These are phyloP conservation scores for Hesperia comma DNA, from an alignment of 2,888 invertebrate genomes.

Conservation along the genomic window DNA sequence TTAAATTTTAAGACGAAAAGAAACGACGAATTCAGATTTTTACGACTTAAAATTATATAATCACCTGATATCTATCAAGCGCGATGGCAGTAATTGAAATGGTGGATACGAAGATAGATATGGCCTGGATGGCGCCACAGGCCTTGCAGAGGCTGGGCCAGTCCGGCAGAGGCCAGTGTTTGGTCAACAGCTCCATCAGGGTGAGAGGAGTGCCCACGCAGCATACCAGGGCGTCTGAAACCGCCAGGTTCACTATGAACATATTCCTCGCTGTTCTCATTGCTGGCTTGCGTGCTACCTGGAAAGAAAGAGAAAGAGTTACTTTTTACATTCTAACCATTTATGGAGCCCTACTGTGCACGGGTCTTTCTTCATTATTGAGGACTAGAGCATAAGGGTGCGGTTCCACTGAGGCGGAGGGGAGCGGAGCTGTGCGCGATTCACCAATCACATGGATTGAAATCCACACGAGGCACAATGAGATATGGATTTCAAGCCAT, in stretches of 20 bases:
- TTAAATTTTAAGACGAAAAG: too few relatives aligned
- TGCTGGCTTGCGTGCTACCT: constrained; percentile 91
- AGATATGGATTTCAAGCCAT: too few relatives aligned
- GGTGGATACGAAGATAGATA: constrained; percentile 96
- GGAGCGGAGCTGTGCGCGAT: too few relatives aligned
- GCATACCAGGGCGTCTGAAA: constrained; percentile 93
- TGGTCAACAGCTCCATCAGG: constrained; percentile 92
- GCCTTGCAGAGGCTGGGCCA: constrained; percentile 92
- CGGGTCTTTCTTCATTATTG: too few relatives aligned
- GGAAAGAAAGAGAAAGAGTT: constrained; percentile 51
- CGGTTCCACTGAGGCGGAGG: too few relatives aligned
- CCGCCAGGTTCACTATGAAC: constrained; percentile 95
- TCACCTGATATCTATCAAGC: constrained; percentile 91
- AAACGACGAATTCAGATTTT: too few relatives aligned
- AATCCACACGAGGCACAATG: too few relatives aligned
- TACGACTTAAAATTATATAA: too few relatives aligned
- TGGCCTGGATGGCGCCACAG: constrained; percentile 93
- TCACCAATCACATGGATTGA: too few relatives aligned
- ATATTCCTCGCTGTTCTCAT: constrained; percentile 97
- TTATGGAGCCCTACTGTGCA: too few relatives aligned
- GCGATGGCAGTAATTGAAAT: constrained; percentile 97
- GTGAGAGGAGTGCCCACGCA: constrained; percentile 96
- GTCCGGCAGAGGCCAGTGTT: constrained; percentile 94
- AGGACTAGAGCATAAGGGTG: too few relatives aligned
- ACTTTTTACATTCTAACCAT: too few relatives aligned